Percentiles rank a stretch among this genome's conserved stretches.
phyloP scores from a whole-genome alignment of 2,113 vertebrate species.

The Alouatta palliata region DNA sequence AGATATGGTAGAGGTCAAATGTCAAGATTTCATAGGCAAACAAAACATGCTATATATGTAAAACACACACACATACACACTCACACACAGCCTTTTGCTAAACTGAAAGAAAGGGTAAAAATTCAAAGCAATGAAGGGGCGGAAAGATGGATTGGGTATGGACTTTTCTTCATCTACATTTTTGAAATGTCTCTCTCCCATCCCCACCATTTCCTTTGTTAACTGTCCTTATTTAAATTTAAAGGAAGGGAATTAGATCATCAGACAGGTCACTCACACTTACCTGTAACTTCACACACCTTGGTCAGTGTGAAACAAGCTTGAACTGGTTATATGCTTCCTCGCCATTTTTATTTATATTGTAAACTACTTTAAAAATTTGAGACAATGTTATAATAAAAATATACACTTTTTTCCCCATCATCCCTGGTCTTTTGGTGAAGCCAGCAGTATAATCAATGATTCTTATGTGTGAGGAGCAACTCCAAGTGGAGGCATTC shows the following conservation, averaged over 20 bases:
- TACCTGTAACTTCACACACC: slow-evolving; percentile 52
- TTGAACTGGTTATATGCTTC: neutral
- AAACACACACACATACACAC: neutral
- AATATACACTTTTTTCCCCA: neutral
- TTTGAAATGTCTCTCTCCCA: slow-evolving; percentile 7
- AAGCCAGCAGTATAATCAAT: neutral
- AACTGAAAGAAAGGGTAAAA: slow-evolving; percentile 64
- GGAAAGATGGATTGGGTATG: neutral
- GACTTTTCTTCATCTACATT: neutral
- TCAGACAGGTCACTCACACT: neutral
- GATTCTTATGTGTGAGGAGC: neutral
- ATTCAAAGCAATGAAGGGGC: neutral
- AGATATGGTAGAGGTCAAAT: slow-evolving; percentile 22
- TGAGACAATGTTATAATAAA: neutral
- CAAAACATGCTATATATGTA: neutral
- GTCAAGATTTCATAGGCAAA: slow-evolving; percentile 45
- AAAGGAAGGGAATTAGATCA: slow-evolving; percentile 42
- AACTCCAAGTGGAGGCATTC: neutral
- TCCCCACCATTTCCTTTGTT: slow-evolving; percentile 31
- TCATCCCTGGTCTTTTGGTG: neutral
- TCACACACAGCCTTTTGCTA: slow-evolving; percentile 56
- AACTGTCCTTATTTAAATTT: neutral
- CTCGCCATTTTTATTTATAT: neutral
- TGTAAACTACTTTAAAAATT: neutral
- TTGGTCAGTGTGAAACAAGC: neutral